Evolutionary conservation across 1,140 invertebrate species (phyloP).

Genomic region (Philopotamus ludificatus): DNA sequence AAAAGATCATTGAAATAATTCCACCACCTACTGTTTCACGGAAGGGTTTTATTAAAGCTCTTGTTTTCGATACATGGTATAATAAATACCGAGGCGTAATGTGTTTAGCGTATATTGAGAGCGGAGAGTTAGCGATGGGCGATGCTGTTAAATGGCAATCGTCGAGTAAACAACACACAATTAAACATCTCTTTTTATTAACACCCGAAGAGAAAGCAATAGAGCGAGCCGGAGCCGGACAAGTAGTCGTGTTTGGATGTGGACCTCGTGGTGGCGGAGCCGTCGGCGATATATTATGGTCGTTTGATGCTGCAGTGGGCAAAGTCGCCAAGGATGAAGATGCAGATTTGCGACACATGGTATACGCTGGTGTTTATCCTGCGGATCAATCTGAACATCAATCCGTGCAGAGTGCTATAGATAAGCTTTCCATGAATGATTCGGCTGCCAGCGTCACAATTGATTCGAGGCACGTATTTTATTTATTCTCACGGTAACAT

Average conservation of each 20-base stretch:
- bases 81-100: conserved; percentile 85
- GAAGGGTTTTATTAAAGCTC: conserved; percentile 68
- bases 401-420: conserved; percentile 75
- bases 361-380: conserved; percentile 94
- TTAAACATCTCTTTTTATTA: conserved; percentile 79
- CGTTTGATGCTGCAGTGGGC: conserved; percentile 53
- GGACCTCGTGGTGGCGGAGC: conserved; percentile 52
- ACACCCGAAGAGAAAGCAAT: conserved; percentile 73
- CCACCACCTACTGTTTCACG: conserved; percentile 69
- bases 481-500: neutral
- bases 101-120: conserved; percentile 74
- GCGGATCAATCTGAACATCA: conserved; percentile 82
- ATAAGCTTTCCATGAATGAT: conserved; percentile 92
- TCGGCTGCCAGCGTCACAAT: conserved; percentile 77
- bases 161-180: conserved; percentile 70
- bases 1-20: conserved; percentile 75
- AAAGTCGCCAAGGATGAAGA: conserved; percentile 70
- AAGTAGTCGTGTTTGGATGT: conserved; percentile 53
- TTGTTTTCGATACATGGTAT: conserved; percentile 95
- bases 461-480: conserved; percentile 72
- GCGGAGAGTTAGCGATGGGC: conserved; percentile 71
- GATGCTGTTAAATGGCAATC: conserved; percentile 61
- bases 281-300: conserved; percentile 51
- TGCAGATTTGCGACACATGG: conserved; percentile 70
- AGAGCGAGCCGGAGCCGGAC: conserved; percentile 62